Base-by-base conservation (phyloP, 2,113 vertebrate genomes). In the Toxostoma redivivum region DNA sequence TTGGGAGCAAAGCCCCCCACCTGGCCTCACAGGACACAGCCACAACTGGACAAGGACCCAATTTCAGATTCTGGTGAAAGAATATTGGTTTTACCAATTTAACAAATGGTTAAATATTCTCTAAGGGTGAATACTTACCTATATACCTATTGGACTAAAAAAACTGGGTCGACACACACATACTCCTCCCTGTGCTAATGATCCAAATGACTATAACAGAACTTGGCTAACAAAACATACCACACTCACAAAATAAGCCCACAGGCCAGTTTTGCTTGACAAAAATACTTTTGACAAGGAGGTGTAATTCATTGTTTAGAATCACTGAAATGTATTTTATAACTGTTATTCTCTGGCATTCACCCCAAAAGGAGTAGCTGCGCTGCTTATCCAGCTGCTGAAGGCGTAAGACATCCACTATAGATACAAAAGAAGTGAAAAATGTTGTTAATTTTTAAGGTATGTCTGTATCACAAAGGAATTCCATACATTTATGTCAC, bases 201-300 rank as follows among this genome's bases (percentile, higher is more conserved):
- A 74, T 74, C 61, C 53, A 33, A 50, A 5, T n/a, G 61, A 74
- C 45, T 37, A 23, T 16, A 87, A 86, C 81, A 22, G 40, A 85
- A 53, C 57, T 74, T 62, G 18, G 11, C 33, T 85, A 89, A 58
- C 19, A 31, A 84, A 84, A 57, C 37, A n/a, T 38, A 53, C 24
- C 16, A 28, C 14, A 7, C 40, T 61, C 17, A 15, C 57, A 79
- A 78, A 88, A 76, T 51, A 89, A 92, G 56, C 65, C 65, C 60
- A 38, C 33, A 27, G 60, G 58, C 70, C 60, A 72, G 48, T 58
- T 71, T 22, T 5, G 19, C 70, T 90, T 87, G 84, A 94, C 70
- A 95, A 79, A 74, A 91, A 28, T 35, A 74, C 61, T 79, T 89
- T 40, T 88, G 85, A 94, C 94, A 86, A 44, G 65, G 45, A 80